Percentiles rank a stretch among this genome's conserved stretches.
These are phyloP conservation scores for Huso huso DNA, from an alignment of 2,797 vertebrate species.

Conservation along the genomic window DNA sequence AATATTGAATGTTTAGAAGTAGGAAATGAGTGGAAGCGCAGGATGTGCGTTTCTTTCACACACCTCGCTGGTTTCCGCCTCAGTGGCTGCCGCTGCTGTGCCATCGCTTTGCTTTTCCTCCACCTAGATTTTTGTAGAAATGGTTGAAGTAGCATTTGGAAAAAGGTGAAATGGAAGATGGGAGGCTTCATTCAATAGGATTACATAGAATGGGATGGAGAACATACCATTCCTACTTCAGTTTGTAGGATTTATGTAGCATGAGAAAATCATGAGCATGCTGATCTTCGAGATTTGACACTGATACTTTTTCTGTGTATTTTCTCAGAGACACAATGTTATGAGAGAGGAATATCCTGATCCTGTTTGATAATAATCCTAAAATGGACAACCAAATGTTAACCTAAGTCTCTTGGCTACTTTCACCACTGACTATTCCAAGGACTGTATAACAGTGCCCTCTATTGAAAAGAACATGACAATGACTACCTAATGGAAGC, in stretches of 20 bases:
- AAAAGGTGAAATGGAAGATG: slow-evolving; percentile 69
- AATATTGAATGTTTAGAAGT: neutral
- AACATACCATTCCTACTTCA: slow-evolving; percentile 6
- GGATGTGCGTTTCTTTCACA: slow-evolving; percentile 49
- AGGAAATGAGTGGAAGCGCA: slow-evolving; percentile 27
- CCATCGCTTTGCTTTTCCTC: slow-evolving; percentile 58
- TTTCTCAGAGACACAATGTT: no score
- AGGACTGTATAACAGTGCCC: no score
- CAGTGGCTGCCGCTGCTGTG: slow-evolving; percentile 35
- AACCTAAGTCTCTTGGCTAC: no score
- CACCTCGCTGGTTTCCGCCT: slow-evolving; percentile 62
- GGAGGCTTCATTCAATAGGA: slow-evolving; percentile 40
- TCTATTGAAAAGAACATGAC: no score
- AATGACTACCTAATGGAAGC: no score
- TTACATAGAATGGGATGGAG: neutral
- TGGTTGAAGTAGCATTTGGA: slow-evolving; percentile 56
- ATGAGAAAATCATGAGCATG: slow-evolving; percentile 13
- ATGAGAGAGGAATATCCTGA: no score
- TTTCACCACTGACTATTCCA: no score
- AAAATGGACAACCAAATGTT: no score
- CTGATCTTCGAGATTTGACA: slow-evolving; percentile 7
- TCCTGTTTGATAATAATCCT: no score
- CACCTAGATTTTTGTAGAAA: slow-evolving; percentile 61
- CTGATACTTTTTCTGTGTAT: no score
- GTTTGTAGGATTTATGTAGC: slow-evolving; percentile 14